Conservation (phyloP, 2,113 vertebrate genomes). For the Larimichthys crocea region DNA sequence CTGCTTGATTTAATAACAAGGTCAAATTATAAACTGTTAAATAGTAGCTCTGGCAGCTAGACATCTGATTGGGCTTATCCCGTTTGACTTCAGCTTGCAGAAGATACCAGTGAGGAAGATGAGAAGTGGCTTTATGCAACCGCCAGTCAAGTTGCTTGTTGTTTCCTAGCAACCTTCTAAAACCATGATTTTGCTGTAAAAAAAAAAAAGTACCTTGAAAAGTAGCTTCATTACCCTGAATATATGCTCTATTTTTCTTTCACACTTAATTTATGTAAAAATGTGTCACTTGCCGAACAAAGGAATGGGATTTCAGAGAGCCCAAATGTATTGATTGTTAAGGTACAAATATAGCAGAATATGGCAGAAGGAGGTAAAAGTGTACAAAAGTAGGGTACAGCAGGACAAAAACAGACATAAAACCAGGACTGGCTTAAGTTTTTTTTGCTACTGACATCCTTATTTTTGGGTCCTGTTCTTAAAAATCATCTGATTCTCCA, state of each 20-base stretch:
- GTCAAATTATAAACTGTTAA: not conserved
- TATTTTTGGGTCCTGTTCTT: not conserved
- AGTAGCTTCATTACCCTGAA: constrained; percentile 9
- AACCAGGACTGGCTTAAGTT: not conserved
- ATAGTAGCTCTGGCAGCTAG: constrained; percentile 1
- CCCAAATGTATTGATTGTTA: not conserved
- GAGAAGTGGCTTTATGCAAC: constrained; percentile 27
- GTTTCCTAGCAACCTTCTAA: constrained; percentile 64
- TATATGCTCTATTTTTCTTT: not conserved
- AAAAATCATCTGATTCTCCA: constrained; percentile 12
- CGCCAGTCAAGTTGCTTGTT: constrained; percentile 28
- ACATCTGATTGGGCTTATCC: constrained; percentile 14
- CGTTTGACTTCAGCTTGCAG: constrained; percentile 33
- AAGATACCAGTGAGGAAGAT: constrained; percentile 14
- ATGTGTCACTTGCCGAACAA: not conserved
- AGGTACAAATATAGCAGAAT: not conserved
- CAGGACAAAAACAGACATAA: not conserved
- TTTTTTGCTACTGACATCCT: not conserved
- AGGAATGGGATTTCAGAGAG: not conserved
- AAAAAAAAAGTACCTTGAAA: not conserved
- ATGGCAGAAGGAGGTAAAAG: not conserved
- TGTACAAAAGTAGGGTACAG: not conserved
- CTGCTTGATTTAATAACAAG: constrained; percentile 17
- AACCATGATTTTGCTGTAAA: constrained; percentile 20
- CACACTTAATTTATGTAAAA: not conserved